Evolutionary conservation across 2,113 vertebrate species (phyloP), one percentile per base, ranked within the genome.

Genomic region (Oryctolagus cuniculus): DNA sequence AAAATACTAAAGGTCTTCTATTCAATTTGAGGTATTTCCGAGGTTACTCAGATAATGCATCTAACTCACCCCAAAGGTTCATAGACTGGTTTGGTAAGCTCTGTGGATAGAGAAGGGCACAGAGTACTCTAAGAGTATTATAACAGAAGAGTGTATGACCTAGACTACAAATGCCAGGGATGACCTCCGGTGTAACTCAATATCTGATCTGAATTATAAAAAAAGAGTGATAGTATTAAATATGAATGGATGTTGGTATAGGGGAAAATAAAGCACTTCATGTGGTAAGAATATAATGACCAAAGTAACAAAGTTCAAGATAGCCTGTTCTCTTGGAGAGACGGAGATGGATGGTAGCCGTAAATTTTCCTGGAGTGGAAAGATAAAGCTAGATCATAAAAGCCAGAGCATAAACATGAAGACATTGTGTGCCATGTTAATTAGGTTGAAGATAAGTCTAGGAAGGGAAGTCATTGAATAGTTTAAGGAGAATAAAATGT

Each of bases 31-130:
- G 44, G 36, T 29, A 85, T 44, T 91, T 67, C 44, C 13, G 58
- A 7, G 22, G n/a, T 58, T 81, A 44, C 27, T 38, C 86, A 86
- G 79, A 58, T 66, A 86, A 73, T 34, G n/a, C 29, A 36, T 38
- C 27, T 78, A 64, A 89, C 55, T 84, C 53, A 84, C 38, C 10
- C 21, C 64, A 82, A 19, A 61, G 63, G 24, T 84, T 24, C 73
- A 86, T 86, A 90, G 89, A 80, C 51, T 80, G 51, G n/a, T 86
- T 85, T 85, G 22, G 29, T 78, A 84, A 92, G 27, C 89, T 84
- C 38, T 51, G 7, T 85, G 58, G 55, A n/a, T 82, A 77, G 9
- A 80, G 16, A 64, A 34, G 87, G 53, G 61, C 63, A 53, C 51
- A 61, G 64, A 64, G 24, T 64, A 16, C n/a, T 74, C 2, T 72